These are phyloP conservation scores for Noctua comes DNA, from an alignment of 2,888 invertebrate genomes.

Conservation along the genomic window DNA sequence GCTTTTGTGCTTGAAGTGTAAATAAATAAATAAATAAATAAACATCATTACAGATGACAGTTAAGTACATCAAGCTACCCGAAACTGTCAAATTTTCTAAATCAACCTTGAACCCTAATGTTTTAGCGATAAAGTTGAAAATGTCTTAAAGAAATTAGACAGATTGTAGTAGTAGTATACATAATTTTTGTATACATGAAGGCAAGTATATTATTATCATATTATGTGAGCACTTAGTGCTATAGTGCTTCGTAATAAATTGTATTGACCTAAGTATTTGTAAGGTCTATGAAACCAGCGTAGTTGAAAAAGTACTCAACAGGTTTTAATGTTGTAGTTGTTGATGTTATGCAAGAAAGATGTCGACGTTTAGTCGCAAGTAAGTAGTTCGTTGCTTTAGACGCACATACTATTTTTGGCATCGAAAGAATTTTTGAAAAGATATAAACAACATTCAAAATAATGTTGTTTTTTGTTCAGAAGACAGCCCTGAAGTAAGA, in stretches of 20 bases:
- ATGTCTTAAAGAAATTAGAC: too few relatives aligned
- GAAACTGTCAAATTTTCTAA: too few relatives aligned
- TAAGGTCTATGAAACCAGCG: neutral
- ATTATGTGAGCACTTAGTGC: neutral
- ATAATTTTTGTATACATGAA: neutral
- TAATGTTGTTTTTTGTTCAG: too few relatives aligned
- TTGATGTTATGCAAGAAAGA: neutral
- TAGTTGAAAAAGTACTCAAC: slow-evolving; percentile 10
- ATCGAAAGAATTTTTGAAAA: neutral
- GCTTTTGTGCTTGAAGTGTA: too few relatives aligned
- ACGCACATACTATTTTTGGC: too few relatives aligned
- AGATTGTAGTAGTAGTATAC: too few relatives aligned
- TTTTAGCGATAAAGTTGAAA: too few relatives aligned
- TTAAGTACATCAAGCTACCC: too few relatives aligned
- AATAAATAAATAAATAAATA: too few relatives aligned
- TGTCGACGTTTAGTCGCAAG: neutral
- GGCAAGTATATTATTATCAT: neutral
- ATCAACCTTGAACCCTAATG: too few relatives aligned
- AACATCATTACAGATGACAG: neutral
- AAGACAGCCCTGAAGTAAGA: neutral
- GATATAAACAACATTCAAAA: neutral
- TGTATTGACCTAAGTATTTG: slow-evolving; percentile 1
- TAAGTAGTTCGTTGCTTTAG: neutral
- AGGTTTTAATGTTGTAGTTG: slow-evolving; percentile 1
- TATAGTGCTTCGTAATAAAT: slow-evolving; percentile 3